Conservation (phyloP, 2,888 invertebrate species). For the Sicus ferrugineus region DNA sequence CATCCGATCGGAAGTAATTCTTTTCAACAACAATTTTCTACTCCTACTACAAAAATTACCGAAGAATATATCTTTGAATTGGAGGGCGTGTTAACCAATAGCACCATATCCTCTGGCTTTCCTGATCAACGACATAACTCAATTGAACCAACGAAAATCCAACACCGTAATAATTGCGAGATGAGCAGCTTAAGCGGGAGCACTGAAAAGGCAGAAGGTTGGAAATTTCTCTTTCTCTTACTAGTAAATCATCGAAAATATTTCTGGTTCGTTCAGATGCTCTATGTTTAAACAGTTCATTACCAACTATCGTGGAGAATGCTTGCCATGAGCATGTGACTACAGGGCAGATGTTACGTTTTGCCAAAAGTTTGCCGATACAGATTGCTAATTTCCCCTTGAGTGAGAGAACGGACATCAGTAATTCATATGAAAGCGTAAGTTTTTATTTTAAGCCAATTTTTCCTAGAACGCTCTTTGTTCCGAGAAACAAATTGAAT, state of each 20-base stretch:
- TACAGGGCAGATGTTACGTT: constrained; percentile 48
- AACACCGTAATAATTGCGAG: constrained; percentile 39
- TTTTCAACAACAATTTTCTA: constrained; percentile 45
- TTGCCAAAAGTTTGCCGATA: constrained; percentile 83
- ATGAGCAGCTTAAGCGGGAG: constrained; percentile 74
- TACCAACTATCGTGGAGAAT: constrained; percentile 54
- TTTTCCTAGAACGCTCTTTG: too few relatives aligned
- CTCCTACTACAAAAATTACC: constrained; percentile 62
- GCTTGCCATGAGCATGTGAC: constrained; percentile 38
- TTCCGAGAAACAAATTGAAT: too few relatives aligned
- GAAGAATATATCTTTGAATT: constrained; percentile 80
- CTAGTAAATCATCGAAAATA: constrained; percentile 21
- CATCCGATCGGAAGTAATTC: constrained; percentile 29
- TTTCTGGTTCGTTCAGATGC: constrained; percentile 52
- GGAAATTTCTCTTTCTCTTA: constrained; percentile 49
- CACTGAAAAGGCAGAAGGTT: constrained; percentile 83
- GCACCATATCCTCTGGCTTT: not conserved
- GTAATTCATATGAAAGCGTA: constrained; percentile 56
- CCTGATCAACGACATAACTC: constrained; percentile 31
- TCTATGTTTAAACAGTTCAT: constrained; percentile 59
- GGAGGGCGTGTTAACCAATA: constrained; percentile 68
- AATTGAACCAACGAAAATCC: constrained; percentile 32
- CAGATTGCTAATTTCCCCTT: constrained; percentile 70
- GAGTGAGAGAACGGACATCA: constrained; percentile 47
- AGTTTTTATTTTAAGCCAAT: constrained; percentile 41